These are phyloP conservation scores for Castor canadensis DNA, from an alignment of 2,113 vertebrate species.

Conservation along the genomic window DNA sequence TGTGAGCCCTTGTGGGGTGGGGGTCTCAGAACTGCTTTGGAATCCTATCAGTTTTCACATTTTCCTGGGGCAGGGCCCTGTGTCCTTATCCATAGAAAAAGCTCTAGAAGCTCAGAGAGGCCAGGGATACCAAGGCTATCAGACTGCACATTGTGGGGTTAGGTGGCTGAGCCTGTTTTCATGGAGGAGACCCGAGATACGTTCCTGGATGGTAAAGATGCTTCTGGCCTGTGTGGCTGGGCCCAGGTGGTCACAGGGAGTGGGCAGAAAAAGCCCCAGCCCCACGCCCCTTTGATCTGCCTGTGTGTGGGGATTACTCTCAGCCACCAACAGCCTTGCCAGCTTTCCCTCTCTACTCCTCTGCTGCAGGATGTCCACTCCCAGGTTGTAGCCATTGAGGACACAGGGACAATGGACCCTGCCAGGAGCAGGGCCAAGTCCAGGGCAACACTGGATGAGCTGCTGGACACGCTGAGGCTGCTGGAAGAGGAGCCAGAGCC, in stretches of 20 bases:
- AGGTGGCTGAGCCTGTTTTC: background rate
- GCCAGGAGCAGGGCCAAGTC: slow-evolving; percentile 83
- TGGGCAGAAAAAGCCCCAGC: background rate
- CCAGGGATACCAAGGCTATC: background rate
- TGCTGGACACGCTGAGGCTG: slow-evolving; percentile 93
- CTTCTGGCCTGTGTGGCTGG: background rate
- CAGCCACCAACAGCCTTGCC: rapidly evolving
- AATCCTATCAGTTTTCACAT: rapidly evolving
- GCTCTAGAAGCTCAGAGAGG: background rate
- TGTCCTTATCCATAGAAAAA: background rate
- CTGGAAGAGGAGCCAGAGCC: slow-evolving; percentile 92
- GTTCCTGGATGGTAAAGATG: rapidly evolving
- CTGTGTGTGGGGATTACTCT: rapidly evolving
- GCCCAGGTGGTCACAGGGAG: background rate
- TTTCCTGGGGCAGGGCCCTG: background rate
- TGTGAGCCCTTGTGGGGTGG: rapidly evolving
- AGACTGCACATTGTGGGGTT: background rate
- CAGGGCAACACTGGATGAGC: slow-evolving; percentile 89
- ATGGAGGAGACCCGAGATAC: no score
- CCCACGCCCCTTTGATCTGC: background rate
- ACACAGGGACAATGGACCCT: slow-evolving; percentile 69
- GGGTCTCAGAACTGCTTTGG: background rate
- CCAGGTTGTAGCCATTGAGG: slow-evolving; percentile 82
- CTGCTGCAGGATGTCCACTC: slow-evolving; percentile 80
- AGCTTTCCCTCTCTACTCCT: rapidly evolving